Conservation (phyloP, 2,888 invertebrate genomes). For the Leuctra nigra region DNA sequence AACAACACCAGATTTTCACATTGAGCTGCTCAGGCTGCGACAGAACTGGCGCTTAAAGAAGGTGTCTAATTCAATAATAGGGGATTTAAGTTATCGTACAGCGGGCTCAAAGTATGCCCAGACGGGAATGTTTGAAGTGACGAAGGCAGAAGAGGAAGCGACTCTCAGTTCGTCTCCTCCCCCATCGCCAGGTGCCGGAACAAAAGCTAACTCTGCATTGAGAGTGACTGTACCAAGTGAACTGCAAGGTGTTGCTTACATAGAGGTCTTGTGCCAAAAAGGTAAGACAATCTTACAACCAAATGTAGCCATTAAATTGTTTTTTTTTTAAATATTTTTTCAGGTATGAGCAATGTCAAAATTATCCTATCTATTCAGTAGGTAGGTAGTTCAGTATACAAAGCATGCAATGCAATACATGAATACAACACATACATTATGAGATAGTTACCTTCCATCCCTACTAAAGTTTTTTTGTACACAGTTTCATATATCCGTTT, state of each 20-base stretch:
- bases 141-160: constrained; percentile 78
- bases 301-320: no score
- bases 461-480: no score
- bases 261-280: constrained; percentile 92
- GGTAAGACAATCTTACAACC: constrained; percentile 42
- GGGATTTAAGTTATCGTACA: constrained; percentile 89
- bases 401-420: no score
- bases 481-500: no score
- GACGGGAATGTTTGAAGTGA: constrained; percentile 92
- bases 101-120: constrained; percentile 90
- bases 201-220: constrained; percentile 63
- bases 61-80: constrained; percentile 90
- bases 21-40: constrained; percentile 77
- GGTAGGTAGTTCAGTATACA: no score
- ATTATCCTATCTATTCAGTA: no score
- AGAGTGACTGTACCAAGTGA: constrained; percentile 91
- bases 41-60: constrained; percentile 97
- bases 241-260: constrained; percentile 91
- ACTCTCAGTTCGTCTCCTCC: constrained; percentile 45
- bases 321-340: no score
- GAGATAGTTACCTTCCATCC: no score
- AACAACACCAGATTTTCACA: constrained; percentile 84
- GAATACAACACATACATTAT: no score
- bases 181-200: constrained; percentile 34
- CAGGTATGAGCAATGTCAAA: no score